Evolutionary conservation across 2,797 vertebrate genomes (phyloP), one percentile per base, ranked within the genome.

Genomic region (Mallotus villosus): DNA sequence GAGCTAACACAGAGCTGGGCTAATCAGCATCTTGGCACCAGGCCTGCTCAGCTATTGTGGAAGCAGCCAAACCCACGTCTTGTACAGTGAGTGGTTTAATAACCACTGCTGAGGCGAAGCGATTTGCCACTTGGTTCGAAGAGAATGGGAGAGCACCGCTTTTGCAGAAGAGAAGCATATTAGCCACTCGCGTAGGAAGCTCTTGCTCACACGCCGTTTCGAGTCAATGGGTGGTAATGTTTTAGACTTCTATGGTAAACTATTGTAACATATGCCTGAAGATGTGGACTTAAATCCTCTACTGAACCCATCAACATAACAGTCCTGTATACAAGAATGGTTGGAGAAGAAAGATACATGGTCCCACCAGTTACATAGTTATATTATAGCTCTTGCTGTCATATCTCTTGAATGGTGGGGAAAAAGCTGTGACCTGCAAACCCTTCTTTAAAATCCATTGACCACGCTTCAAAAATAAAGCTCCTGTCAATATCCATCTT

Each of bases 11-110:
- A 82, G 65, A 81, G 85, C 85, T 80, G 71, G 86, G 84, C 88
- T 91, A 91, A 91, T 90, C 89, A 88, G 84, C 72, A 74, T 78
- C 84, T 89, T 92, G 90, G 89, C 87, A 89, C 84, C 80, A 61
- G 79, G 86, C 87, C 87, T 81, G 73, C 41, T 74, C 59, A n/a
- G 67, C 81, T 85, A 81, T 87, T 87, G 82, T 87, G 79, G 78
- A 82, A 82, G 79, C 70, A 84, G 87, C 82, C 84, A 87, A 46
- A 82, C 80, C 79, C 69, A 77, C 73, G 77, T 84, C 83, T 81
- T 85, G 72, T 78, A 77, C 80, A 78, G 80, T 84, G 79, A 83
- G 77, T 73, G 76, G 82, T 85, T 87, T 81, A 78, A 81, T n/a
- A n/a, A 81, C 78, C 63, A 16, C 75, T 82, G 74, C 83, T 70